Evolutionary conservation across 2,888 invertebrate genomes (phyloP).

Genomic region (Steinernema hermaphroditum): DNA sequence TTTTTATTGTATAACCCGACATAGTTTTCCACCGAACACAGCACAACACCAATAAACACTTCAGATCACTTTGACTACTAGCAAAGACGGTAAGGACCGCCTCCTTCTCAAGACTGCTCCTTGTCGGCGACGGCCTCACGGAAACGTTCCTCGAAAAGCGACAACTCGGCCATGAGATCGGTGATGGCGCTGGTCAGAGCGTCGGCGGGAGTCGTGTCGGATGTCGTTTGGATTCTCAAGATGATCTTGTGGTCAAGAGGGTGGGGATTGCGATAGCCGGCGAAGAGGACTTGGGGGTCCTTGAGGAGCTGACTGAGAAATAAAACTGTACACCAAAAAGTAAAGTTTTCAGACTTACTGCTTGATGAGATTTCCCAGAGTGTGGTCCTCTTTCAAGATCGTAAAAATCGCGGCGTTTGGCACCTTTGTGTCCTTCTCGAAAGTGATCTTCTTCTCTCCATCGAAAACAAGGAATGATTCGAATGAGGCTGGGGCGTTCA

Average conservation of each 20-base stretch:
- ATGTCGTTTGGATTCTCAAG: slow-evolving; percentile 83
- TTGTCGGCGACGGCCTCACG: neutral
- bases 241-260: slow-evolving; percentile 97
- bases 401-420: slow-evolving; percentile 99
- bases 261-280: slow-evolving; percentile 97
- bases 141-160: slow-evolving; percentile 92
- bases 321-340: neutral
- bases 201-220: slow-evolving; percentile 92
- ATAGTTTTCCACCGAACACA: no score
- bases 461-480: slow-evolving; percentile 96
- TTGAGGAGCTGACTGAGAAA: slow-evolving; percentile 85
- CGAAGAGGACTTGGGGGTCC: slow-evolving; percentile 95
- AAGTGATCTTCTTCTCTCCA: slow-evolving; percentile 97
- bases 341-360: slow-evolving; percentile 75
- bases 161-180: slow-evolving; percentile 91
- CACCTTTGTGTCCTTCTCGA: slow-evolving; percentile 81
- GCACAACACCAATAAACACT: no score
- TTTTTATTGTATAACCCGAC: no score
- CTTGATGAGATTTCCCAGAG: slow-evolving; percentile 95
- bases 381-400: slow-evolving; percentile 98
- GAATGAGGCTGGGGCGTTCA: slow-evolving; percentile 99
- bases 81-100: no score
- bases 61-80: no score
- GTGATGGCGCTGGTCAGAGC: slow-evolving; percentile 97
- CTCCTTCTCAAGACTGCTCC: no score